A percentile compares a stretch with the other conserved stretches of the same genome.
phyloP scores from a whole-genome alignment of 2,888 invertebrate genomes.

The Candidula unifasciata region DNA sequence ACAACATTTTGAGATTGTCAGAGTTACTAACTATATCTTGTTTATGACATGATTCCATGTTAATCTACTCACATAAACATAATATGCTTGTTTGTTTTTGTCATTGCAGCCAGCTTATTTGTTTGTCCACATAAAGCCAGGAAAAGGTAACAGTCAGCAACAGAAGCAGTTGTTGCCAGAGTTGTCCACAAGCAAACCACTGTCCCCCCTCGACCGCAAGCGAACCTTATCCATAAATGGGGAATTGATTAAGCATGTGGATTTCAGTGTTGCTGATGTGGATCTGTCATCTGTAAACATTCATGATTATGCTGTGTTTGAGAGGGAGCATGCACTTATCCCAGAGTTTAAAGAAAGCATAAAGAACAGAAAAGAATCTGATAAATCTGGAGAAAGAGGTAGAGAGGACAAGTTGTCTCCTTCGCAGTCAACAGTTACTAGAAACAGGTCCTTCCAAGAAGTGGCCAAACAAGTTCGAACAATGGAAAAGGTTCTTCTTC shows the following conservation, averaged over 20 bases:
- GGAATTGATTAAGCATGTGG: conserved; percentile 62
- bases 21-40: no score
- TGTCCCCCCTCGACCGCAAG: conserved; percentile 56
- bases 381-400: background rate
- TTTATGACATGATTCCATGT: no score
- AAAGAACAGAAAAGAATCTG: conserved; percentile 41
- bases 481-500: conserved; percentile 68
- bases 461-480: conserved; percentile 67
- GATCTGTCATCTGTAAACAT: conserved; percentile 71
- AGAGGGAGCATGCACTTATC: conserved; percentile 68
- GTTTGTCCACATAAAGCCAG: conserved; percentile 70
- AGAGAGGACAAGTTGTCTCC: background rate
- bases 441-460: conserved; percentile 68
- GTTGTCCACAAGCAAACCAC: conserved; percentile 46
- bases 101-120: conserved; percentile 74
- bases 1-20: no score
- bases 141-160: conserved; percentile 70
- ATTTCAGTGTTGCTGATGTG: conserved; percentile 47
- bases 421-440: conserved; percentile 31
- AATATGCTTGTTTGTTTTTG: conserved; percentile 19
- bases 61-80: no score
- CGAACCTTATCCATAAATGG: conserved; percentile 75
- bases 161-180: conserved; percentile 34
- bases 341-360: conserved; percentile 68
- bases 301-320: conserved; percentile 76